phyloP scores from a whole-genome alignment of 2,113 vertebrate species.

The Monopterus albus region DNA sequence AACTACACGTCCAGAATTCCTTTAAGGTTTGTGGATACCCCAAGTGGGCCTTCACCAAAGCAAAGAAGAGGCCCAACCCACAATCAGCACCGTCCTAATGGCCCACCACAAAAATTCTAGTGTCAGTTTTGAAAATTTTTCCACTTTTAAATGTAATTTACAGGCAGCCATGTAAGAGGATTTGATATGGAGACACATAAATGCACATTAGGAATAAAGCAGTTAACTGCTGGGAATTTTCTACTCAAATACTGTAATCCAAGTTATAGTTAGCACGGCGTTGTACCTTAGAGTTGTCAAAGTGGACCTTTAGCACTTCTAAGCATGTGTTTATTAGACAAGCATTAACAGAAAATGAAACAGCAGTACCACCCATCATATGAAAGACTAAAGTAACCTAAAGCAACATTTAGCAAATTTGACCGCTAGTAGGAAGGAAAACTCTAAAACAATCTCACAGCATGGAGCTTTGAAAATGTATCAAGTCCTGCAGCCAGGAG shows the following conservation, averaged over 20 bases:
- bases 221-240: slow-evolving; percentile 40
- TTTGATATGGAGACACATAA: slow-evolving; percentile 63
- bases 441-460: not conserved
- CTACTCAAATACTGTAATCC: slow-evolving; percentile 48
- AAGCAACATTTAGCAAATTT: slow-evolving; percentile 32
- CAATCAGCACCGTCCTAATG: slow-evolving; percentile 8
- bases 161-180: slow-evolving; percentile 60
- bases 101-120: not conserved
- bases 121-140: slow-evolving; percentile 12
- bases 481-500: no score
- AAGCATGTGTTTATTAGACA: slow-evolving; percentile 51
- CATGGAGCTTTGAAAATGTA: slow-evolving; percentile 14
- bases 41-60: no score
- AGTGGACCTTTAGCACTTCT: slow-evolving; percentile 51
- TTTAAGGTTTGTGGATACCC: no score
- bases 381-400: slow-evolving; percentile 49
- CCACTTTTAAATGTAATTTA: slow-evolving; percentile 56
- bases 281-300: slow-evolving; percentile 49
- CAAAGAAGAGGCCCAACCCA: no score
- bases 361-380: slow-evolving; percentile 32
- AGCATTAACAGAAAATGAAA: slow-evolving; percentile 53
- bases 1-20: no score
- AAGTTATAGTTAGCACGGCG: slow-evolving; percentile 48
- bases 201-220: slow-evolving; percentile 59
- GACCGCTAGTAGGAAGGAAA: not conserved